These are phyloP conservation scores for Matsumurasca onukii DNA, from an alignment of 1,140 invertebrate species.

Conservation along the genomic window DNA sequence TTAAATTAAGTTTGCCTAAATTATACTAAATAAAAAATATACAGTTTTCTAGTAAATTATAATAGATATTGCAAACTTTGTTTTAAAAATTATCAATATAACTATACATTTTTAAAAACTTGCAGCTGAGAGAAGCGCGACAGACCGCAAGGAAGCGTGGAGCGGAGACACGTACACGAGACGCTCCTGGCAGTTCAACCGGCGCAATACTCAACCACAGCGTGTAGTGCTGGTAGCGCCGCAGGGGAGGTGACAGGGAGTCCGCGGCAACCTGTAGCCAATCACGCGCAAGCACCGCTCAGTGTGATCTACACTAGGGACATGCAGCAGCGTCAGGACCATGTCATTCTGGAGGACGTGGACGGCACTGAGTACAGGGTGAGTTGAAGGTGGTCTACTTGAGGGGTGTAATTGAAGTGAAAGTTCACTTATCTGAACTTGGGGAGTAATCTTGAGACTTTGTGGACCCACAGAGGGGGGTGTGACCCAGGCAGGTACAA, in stretches of 20 bases:
- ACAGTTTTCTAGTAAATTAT: too few species aligned
- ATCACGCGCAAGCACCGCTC: background rate
- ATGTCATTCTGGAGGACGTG: slow-evolving; percentile 51
- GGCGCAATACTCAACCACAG: slow-evolving; percentile 52
- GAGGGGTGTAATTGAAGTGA: too few species aligned
- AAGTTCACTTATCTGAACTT: too few species aligned
- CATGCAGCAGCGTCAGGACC: slow-evolving; percentile 42
- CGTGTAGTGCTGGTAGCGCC: slow-evolving; percentile 25
- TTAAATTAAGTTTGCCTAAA: too few species aligned
- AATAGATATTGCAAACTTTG: too few species aligned
- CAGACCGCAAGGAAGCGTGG: slow-evolving; percentile 68
- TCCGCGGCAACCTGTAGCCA: slow-evolving; percentile 9
- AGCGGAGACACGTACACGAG: slow-evolving; percentile 64
- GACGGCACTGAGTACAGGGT: slow-evolving; percentile 45
- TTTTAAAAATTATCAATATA: too few species aligned
- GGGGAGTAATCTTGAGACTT: too few species aligned
- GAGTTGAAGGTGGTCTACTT: too few species aligned
- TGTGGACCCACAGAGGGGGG: too few species aligned
- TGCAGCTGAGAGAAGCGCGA: slow-evolving; percentile 61
- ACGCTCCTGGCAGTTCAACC: slow-evolving; percentile 72
- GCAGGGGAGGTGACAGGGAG: background rate
- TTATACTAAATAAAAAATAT: too few species aligned
- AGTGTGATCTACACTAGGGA: slow-evolving; percentile 57
- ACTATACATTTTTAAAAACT: too few species aligned
- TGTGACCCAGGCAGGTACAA: too few species aligned